Evolutionary conservation across 2,888 invertebrate genomes (phyloP), one percentile per base, ranked within the genome.

Genomic region (Tipula vernalis): DNA sequence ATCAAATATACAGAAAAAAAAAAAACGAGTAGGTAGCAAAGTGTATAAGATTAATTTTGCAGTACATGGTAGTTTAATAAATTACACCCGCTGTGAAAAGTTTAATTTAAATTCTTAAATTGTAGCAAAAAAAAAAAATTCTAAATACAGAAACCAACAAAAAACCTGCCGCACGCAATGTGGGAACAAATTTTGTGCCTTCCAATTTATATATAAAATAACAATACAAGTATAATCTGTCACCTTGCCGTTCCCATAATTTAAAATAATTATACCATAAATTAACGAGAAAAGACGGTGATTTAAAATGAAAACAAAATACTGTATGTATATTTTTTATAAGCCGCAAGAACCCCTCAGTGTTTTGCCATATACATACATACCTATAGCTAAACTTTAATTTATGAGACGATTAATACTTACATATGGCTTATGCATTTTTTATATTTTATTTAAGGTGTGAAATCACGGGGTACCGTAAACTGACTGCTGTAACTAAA

Each of bases 31-130:
- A 28, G 28, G 6, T 6, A 39, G 6, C 39, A 6, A 71, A 71
- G 71, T 71, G 13, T 71, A n/a, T 71, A 71, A 71, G 71, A 71
- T 71, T 71, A 71, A 71, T 28, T 71, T 28, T 71, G 71, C 71
- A 71, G 71, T 71, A 71, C 71, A 71, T 71, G 71, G 18, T 71
- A 71, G 71, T 71, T 71, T 71, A 71, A 71, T 71, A 71, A 71
- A 71, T 71, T 71, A 71, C 71, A 71, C 71, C 71, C 71, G 71
- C 71, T 71, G 71, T 28, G 71, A 71, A 71, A 71, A 18, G 71
- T 71, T 71, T 71, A 71, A 71, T 71, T 71, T 71, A 71, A 71
- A 71, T 71, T 71, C 71, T 71, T 71, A 71, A 71, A 71, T 71
- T 28, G 71, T 71, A 71, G 28, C 71, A 71, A 71, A 12, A 71